phyloP scores from a whole-genome alignment of 2,797 vertebrate species.

The Tragelaphus oryx region DNA sequence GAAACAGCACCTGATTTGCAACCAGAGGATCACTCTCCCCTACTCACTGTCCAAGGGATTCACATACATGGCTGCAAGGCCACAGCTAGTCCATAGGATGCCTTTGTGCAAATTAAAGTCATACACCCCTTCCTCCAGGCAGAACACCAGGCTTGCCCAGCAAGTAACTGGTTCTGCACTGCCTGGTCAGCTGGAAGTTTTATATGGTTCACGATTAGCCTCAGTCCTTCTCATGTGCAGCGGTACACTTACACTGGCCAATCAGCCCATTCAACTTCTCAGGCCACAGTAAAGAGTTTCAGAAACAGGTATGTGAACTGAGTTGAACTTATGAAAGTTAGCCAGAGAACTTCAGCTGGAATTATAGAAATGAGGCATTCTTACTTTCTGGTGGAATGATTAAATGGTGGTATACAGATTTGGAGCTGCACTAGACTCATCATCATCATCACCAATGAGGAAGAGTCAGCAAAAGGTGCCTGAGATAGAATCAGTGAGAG shows the following conservation, averaged over 20 bases:
- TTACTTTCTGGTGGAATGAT: too few relatives aligned
- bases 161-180: neutral
- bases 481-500: neutral
- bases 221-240: neutral
- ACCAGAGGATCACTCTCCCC: neutral
- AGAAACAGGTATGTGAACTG: neutral
- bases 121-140: neutral
- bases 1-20: neutral
- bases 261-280: neutral
- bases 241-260: neutral
- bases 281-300: neutral
- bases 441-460: neutral
- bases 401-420: neutral
- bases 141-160: neutral
- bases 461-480: neutral
- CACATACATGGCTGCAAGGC: neutral
- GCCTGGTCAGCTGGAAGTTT: neutral
- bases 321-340: neutral
- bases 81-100: neutral
- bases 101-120: neutral
- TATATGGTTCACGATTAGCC: fast-evolving
- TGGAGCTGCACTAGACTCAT: neutral
- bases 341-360: neutral
- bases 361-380: neutral
- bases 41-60: neutral